Evolutionary conservation across 2,888 invertebrate species (phyloP).

Genomic region (Stegophylla sp.): DNA sequence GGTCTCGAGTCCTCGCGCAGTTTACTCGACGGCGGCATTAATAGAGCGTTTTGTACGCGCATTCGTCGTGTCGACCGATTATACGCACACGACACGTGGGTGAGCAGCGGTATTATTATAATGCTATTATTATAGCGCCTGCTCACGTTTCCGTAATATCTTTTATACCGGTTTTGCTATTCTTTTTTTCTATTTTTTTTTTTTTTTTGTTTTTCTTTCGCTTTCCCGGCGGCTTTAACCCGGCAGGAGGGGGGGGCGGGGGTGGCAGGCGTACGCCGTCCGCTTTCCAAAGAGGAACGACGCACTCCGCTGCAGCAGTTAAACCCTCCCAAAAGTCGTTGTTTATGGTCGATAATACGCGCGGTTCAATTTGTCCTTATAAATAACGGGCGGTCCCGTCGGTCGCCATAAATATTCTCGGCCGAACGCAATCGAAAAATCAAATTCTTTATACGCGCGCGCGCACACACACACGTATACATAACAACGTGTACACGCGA

Average conservation of each 20-base stretch:
- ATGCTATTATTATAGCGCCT: background rate
- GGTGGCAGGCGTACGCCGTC: background rate
- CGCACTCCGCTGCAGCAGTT: background rate
- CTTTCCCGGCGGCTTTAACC: background rate
- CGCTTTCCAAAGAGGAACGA: background rate
- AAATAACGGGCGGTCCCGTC: constrained; percentile 17
- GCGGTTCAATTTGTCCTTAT: constrained; percentile 51
- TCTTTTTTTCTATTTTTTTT: background rate
- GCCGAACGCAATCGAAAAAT: constrained; percentile 39
- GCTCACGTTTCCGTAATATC: constrained; percentile 2
- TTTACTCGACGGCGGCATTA: too few species aligned
- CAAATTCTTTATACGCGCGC: constrained; percentile 13
- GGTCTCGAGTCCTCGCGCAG: too few species aligned
- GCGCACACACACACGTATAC: background rate
- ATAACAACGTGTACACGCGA: background rate
- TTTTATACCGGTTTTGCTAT: background rate
- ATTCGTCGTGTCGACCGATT: too few species aligned
- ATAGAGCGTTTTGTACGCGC: too few species aligned
- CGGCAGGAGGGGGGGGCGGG: background rate
- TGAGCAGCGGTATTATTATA: too few species aligned
- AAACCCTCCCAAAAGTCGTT: background rate
- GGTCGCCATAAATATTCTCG: constrained; percentile 33
- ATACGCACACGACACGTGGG: too few species aligned
- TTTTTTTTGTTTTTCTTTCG: background rate
- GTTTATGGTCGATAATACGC: constrained; percentile 42